Conservation (phyloP, 1,140 invertebrate genomes). For the Batillaria attramentaria region DNA sequence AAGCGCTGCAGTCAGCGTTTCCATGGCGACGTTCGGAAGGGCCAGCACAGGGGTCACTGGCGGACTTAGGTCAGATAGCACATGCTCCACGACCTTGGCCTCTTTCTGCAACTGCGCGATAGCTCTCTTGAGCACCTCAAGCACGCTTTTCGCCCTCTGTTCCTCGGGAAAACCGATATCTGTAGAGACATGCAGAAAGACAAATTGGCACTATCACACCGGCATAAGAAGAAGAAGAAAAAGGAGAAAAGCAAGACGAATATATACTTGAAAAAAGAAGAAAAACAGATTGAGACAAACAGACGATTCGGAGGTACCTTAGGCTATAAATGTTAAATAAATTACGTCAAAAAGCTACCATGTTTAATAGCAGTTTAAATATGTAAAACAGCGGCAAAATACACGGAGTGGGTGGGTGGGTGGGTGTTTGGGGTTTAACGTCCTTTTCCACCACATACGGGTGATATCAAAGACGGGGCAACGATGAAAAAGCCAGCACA, state of each 20-base stretch:
- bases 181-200: neutral
- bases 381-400: neutral
- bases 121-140: neutral
- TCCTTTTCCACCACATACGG: neutral
- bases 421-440: neutral
- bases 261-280: neutral
- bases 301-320: too few species aligned
- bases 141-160: neutral
- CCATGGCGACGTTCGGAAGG: neutral
- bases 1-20: neutral
- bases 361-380: neutral
- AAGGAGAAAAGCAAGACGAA: neutral
- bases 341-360: too few species aligned
- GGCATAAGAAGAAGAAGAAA: neutral
- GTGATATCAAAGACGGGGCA: neutral
- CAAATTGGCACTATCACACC: neutral
- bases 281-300: too few species aligned
- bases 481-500: too few species aligned
- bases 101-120: neutral
- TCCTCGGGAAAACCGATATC: neutral
- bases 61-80: neutral
- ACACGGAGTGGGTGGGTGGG: neutral
- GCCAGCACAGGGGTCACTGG: neutral
- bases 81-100: neutral
- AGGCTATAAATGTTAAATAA: too few species aligned